phyloP scores from a whole-genome alignment of 2,888 invertebrate species.

The Trachelus iudaicus region DNA sequence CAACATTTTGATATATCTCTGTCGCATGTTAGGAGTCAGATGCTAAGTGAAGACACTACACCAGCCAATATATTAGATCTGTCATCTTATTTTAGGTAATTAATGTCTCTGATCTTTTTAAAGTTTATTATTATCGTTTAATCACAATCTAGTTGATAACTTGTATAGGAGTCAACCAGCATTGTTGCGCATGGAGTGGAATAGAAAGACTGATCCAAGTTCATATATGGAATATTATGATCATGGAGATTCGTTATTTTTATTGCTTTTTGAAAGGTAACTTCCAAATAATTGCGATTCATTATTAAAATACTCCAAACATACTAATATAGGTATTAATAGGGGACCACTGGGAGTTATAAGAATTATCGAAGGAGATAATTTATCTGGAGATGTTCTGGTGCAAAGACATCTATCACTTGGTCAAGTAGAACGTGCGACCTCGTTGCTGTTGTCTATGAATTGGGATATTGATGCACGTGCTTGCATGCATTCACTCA shows the following conservation, averaged over 20 bases:
- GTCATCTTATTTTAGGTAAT: conserved; percentile 71
- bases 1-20: conserved; percentile 82
- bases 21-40: conserved; percentile 74
- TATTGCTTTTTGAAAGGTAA: conserved; percentile 72
- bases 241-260: conserved; percentile 68
- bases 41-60: conserved; percentile 74
- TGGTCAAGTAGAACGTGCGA: conserved; percentile 76
- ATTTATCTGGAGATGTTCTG: conserved; percentile 71
- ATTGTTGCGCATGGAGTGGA: conserved; percentile 71
- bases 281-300: background rate
- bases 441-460: conserved; percentile 74
- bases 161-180: conserved; percentile 66
- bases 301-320: conserved; percentile 7
- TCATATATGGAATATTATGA: conserved; percentile 62
- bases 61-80: conserved; percentile 74
- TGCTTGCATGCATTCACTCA: conserved; percentile 79
- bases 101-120: background rate
- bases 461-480: conserved; percentile 85
- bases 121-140: background rate
- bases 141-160: background rate
- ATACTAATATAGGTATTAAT: conserved; percentile 18
- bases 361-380: conserved; percentile 68
- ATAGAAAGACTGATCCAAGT: conserved; percentile 67
- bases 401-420: conserved; percentile 74
- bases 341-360: conserved; percentile 72